Conservation (phyloP, 2,113 vertebrate genomes). For the Megaceryle torquata region DNA sequence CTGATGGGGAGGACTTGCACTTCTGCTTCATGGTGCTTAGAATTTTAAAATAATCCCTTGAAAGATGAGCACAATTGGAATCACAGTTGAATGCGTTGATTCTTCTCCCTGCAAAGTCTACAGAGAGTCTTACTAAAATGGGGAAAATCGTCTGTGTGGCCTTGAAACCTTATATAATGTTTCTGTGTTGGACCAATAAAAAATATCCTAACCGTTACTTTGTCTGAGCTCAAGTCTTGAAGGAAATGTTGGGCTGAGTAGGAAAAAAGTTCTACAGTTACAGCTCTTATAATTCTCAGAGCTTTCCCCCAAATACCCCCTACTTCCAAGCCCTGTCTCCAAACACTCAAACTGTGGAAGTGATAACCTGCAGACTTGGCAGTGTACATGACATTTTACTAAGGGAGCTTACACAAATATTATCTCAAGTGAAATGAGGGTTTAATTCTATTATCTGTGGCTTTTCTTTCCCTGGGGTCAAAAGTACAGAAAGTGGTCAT, state of each 20-base stretch:
- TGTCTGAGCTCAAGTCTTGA: constrained; percentile 54
- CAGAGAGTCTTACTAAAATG: constrained; percentile 1
- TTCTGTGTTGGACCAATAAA: constrained; percentile 61
- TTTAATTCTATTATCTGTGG: constrained; percentile 88
- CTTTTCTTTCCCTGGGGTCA: constrained; percentile 80
- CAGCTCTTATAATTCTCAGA: constrained; percentile 55
- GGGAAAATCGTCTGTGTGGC: constrained; percentile 43
- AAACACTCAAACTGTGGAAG: constrained; percentile 60
- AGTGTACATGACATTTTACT: constrained; percentile 71
- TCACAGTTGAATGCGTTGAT: constrained; percentile 12
- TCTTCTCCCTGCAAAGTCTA: constrained; percentile 23
- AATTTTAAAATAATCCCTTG: constrained; percentile 20
- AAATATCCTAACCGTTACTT: constrained; percentile 52
- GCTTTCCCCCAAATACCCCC: constrained; percentile 59
- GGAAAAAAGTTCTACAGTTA: constrained; percentile 56
- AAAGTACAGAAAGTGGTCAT: constrained; percentile 77
- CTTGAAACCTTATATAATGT: constrained; percentile 64
- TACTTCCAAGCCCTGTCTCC: constrained; percentile 61
- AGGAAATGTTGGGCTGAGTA: constrained; percentile 46
- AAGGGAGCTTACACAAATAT: constrained; percentile 85
- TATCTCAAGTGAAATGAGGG: constrained; percentile 79
- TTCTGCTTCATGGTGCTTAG: constrained; percentile 12
- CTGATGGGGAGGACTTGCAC: neutral
- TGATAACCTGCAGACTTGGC: constrained; percentile 74
- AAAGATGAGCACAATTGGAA: constrained; percentile 25